Evolutionary conservation across 2,113 vertebrate genomes (phyloP).

Genomic region (Ptilonorhynchus violaceus): DNA sequence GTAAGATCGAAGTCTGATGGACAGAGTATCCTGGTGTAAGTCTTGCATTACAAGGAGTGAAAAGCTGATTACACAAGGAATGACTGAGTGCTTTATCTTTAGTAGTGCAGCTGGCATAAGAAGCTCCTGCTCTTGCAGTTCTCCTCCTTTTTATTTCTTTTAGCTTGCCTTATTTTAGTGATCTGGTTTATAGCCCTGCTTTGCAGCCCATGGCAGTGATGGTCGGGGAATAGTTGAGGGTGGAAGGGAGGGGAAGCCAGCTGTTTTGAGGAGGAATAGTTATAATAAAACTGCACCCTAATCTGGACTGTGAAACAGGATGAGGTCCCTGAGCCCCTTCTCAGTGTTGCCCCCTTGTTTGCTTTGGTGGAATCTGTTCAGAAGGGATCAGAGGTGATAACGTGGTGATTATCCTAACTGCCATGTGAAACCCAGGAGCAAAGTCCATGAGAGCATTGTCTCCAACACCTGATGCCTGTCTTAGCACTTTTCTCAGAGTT

Average conservation of each 20-base stretch:
- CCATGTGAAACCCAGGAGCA: neutral
- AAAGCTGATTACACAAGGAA: neutral
- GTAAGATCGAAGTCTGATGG: neutral
- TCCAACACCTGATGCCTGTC: neutral
- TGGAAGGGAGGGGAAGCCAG: neutral
- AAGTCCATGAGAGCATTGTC: neutral
- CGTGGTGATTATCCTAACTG: neutral
- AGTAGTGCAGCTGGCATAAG: neutral
- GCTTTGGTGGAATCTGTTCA: neutral
- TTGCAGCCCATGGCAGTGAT: neutral
- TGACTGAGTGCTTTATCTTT: neutral
- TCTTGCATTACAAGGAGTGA: neutral
- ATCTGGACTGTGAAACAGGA: neutral
- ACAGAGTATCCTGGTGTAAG: neutral
- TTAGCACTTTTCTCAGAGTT: slow-evolving; percentile 3
- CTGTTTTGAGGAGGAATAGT: neutral
- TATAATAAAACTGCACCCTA: neutral
- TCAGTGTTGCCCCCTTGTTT: neutral
- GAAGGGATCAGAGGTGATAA: neutral
- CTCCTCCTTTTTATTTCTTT: neutral
- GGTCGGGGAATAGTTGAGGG: neutral
- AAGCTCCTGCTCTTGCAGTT: neutral
- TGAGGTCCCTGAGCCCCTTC: neutral
- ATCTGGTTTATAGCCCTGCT: neutral
- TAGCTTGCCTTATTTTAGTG: neutral